Conservation (phyloP, 2,113 vertebrate genomes). For the Bos javanicus region DNA sequence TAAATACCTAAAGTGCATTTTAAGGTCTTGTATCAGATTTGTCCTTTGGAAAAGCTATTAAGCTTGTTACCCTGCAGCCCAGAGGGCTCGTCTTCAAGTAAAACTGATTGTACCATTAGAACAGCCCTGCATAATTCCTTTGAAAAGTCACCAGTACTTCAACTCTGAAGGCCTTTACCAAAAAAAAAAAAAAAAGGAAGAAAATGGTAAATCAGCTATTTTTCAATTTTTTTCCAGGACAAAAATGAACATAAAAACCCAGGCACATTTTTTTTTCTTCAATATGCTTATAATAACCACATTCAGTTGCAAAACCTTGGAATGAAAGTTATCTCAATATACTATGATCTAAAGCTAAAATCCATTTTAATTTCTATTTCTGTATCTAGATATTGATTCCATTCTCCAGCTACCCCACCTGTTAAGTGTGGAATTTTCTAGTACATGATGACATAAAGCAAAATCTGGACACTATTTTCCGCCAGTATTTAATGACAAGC, state of each 20-base stretch:
- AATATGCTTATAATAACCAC: constrained; percentile 33
- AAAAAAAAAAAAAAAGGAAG: background rate
- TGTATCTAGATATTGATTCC: constrained; percentile 33
- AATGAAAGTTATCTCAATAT: background rate
- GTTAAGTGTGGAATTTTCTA: constrained; percentile 60
- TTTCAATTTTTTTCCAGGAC: constrained; percentile 18
- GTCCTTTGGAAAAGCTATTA: constrained; percentile 63
- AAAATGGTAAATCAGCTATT: constrained; percentile 56
- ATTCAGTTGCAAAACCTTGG: background rate
- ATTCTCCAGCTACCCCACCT: constrained; percentile 45
- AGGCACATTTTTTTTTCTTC: background rate
- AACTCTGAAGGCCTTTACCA: constrained; percentile 48
- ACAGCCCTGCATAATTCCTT: constrained; percentile 39
- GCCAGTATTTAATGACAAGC: constrained; percentile 22
- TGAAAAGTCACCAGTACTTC: constrained; percentile 66
- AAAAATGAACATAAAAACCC: constrained; percentile 31
- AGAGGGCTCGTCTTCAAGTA: constrained; percentile 40
- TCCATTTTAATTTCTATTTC: constrained; percentile 60
- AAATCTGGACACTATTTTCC: constrained; percentile 59
- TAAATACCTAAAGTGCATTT: constrained; percentile 37
- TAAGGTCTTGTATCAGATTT: constrained; percentile 45
- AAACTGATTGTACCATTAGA: constrained; percentile 42
- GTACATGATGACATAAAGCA: constrained; percentile 60
- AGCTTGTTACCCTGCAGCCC: constrained; percentile 42
- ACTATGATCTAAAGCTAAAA: constrained; percentile 36